These are phyloP conservation scores for Hylaea fasciaria DNA, from an alignment of 2,888 invertebrate genomes.

Conservation along the genomic window DNA sequence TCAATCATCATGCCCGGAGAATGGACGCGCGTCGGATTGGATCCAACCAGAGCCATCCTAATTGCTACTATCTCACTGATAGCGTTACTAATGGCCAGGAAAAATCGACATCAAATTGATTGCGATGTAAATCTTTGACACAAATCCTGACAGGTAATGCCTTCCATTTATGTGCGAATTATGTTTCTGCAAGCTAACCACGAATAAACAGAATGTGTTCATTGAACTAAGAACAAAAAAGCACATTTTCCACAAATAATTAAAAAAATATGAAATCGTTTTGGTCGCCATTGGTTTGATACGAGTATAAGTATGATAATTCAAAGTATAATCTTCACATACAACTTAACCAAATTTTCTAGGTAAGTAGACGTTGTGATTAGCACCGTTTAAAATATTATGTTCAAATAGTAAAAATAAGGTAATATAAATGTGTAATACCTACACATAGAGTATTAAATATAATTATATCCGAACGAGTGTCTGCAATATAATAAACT, in stretches of 20 bases:
- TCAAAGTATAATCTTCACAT: no score
- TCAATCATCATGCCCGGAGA: slow-evolving; percentile 79
- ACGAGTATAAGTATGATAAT: no score
- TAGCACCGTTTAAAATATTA: no score
- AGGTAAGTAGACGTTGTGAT: no score
- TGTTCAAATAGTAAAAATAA: no score
- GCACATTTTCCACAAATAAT: background rate
- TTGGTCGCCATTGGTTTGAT: no score
- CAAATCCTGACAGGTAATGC: slow-evolving; percentile 30
- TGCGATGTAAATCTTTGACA: slow-evolving; percentile 54
- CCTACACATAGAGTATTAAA: no score
- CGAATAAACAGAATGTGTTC: no score
- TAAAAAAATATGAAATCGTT: no score
- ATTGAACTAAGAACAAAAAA: no score
- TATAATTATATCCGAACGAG: background rate
- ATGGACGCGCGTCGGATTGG: slow-evolving; percentile 52
- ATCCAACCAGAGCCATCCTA: slow-evolving; percentile 62
- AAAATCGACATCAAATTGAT: slow-evolving; percentile 68
- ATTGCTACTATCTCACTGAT: slow-evolving; percentile 72
- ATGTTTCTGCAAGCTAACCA: slow-evolving; percentile 18
- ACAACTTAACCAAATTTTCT: no score
- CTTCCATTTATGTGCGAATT: slow-evolving; percentile 48
- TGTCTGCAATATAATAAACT: slow-evolving; percentile 8
- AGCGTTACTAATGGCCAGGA: slow-evolving; percentile 61
- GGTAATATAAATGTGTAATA: no score